Percentiles rank a stretch among this genome's conserved stretches.
Evolutionary conservation across 2,113 vertebrate genomes (phyloP).

Genomic region (Epinephelus moara): DNA sequence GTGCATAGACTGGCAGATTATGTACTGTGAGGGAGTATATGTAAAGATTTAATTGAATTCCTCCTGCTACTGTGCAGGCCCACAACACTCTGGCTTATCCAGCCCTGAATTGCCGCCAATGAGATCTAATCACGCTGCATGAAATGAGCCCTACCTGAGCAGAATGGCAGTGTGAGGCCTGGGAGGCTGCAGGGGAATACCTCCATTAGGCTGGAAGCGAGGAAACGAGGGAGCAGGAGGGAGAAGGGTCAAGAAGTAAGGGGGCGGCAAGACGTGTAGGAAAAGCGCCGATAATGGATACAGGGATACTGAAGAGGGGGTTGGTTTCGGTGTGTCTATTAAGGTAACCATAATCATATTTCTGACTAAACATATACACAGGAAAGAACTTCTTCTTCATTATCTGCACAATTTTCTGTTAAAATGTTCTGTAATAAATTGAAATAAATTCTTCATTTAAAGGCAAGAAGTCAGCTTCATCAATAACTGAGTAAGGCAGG

Average conservation of each 20-base stretch:
- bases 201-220: conserved; percentile 67
- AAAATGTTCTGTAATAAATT: background rate
- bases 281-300: conserved; percentile 13
- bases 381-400: background rate
- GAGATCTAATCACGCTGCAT: conserved; percentile 83
- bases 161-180: conserved; percentile 66
- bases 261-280: conserved; percentile 1
- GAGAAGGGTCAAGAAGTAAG: conserved; percentile 55
- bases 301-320: conserved; percentile 9
- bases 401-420: background rate
- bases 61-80: conserved; percentile 60
- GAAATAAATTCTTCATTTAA: background rate
- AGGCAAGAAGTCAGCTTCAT: background rate
- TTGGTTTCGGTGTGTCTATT: background rate
- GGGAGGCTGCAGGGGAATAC: conserved; percentile 70
- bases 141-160: conserved; percentile 83
- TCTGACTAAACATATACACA: background rate
- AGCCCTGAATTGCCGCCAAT: conserved; percentile 74
- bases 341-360: background rate
- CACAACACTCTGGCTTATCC: conserved; percentile 70
- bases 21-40: conserved; percentile 46
- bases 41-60: conserved; percentile 80
- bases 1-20: conserved; percentile 41
- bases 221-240: conserved; percentile 41
- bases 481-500: background rate